Evolutionary conservation across 1,140 invertebrate genomes (phyloP), one percentile per base, ranked within the genome.

Genomic region (Mesaphorura yosii): DNA sequence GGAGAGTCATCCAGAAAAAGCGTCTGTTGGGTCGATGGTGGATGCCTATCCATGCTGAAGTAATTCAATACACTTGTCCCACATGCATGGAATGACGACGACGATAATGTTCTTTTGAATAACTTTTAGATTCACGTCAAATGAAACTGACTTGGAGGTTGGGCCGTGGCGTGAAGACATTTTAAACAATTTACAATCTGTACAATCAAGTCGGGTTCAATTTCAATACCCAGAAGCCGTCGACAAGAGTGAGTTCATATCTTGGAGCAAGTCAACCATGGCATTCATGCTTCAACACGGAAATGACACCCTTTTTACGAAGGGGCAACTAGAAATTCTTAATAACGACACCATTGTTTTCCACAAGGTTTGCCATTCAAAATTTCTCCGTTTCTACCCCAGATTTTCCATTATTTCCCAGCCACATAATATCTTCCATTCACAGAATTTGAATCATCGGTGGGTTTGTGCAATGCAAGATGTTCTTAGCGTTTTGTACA

Each of bases 131-230:
- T n/a, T 6, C 40, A 7, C 40, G 15, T 6, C 6, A 25, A 19
- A 15, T 20, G 59, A 62, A 15, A 29, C n/a, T 1, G 56, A 62
- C 45, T 25, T 58, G n/a, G 59, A 62, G 48, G 46, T 62, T 3
- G 59, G 59, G 17, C 59, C 59, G 26, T 62, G 59, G 59, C 20
- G 59, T 40, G 56, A 62, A 17, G 55, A 62, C 29, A 62, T 62
- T 14, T 27, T 62, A 28, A 52, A 37, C n/a, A 53, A 40, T 25
- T 23, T 62, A 1, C 55, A 58, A 19, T 34, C 29, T 25, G n/a
- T 55, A 14, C 49, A 50, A 41, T 15, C 46, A 1, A 38, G 31
- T 26, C 25, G 48, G 15, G 41, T 27, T n/a, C 47, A 53, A 22
- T 62, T 58, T 56, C 10, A 19, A 1, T 62, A 40, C 48, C 59